Base-by-base conservation (phyloP, 2,113 vertebrate genomes). In the Microtus ochrogaster region DNA sequence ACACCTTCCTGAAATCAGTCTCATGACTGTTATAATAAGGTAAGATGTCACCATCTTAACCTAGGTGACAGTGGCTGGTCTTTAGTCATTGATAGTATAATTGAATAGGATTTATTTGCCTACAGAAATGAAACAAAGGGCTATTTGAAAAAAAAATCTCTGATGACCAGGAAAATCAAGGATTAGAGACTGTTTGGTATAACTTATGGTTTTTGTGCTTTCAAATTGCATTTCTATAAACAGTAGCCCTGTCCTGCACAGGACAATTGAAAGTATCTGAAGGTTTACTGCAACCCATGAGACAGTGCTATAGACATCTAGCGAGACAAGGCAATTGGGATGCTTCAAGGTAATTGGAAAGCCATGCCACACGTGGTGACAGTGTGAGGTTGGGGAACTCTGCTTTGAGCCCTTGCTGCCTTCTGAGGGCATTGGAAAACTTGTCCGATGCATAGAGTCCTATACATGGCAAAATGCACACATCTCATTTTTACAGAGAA, bases 111-210 rank as follows among this genome's bases (percentile, higher is more conserved):
- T 79, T 90, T 41, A 63, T 78, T 94, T 89, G 44, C 13, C 3
- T 79, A 14, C 36, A 44, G 91, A 52, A 76, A 77, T 19, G 66
- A 66, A 83, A 55, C 13, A 55, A 89, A 73, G 30, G 7, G 17
- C 9, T 94, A 52, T 91, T 95, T n/a, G 55, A 36, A 83, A 74
- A 52, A 91, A 70, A 76, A 55, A 21, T 90, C 87, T 96, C 44
- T 58, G 41, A 92, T 85, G 22, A 22, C 36, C 85, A 41, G 88
- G 63, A 74, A 96, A 90, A 78, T 4, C 63, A 14, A 39, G 24
- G 55, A 73, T 84, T 76, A 72, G 39, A 39, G 17, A 61, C 65
- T 66, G 47, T 30, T 30, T 81, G 17, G 39, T 58, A 47, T 89
- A 68, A 76, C 24, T 41, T 3, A 28, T 44, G 22, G 63, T 76